A percentile compares a stretch with the other conserved stretches of the same genome.
Evolutionary conservation across 2,797 vertebrate genomes (phyloP).

Genomic region (Hemitrygon akajei): DNA sequence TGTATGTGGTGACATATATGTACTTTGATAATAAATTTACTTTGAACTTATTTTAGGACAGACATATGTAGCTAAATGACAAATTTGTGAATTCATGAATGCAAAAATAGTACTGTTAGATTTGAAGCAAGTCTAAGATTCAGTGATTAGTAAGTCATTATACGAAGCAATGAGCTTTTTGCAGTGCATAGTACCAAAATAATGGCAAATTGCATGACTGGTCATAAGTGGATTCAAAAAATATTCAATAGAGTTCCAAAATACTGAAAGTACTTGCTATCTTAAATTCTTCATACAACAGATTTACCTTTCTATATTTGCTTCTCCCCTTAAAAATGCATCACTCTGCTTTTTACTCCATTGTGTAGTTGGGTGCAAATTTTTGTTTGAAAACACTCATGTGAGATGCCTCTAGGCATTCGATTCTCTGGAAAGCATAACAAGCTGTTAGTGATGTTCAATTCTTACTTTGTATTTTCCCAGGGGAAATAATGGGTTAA

Average conservation of each 20-base stretch:
- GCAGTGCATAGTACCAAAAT: background rate
- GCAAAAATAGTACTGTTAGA: background rate
- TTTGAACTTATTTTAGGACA: no score
- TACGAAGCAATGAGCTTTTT: background rate
- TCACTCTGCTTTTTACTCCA: no score
- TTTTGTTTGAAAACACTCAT: no score
- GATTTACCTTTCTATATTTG: no score
- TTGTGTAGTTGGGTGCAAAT: no score
- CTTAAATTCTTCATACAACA: background rate
- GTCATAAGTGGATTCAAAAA: background rate
- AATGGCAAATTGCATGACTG: background rate
- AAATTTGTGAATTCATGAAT: background rate
- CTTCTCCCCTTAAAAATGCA: no score
- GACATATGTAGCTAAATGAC: background rate
- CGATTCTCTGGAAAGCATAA: no score
- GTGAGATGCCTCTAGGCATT: no score
- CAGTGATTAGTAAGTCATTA: no score
- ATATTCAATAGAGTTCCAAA: background rate
- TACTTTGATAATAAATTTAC: no score
- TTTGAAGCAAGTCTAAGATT: background rate
- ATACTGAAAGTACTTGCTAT: background rate
- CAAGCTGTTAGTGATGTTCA: background rate
- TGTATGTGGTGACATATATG: no score
- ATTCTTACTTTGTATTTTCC: background rate
- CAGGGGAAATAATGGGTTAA: background rate